These are phyloP conservation scores for Ametastegia equiseti DNA, from an alignment of 2,888 invertebrate genomes.

Conservation along the genomic window DNA sequence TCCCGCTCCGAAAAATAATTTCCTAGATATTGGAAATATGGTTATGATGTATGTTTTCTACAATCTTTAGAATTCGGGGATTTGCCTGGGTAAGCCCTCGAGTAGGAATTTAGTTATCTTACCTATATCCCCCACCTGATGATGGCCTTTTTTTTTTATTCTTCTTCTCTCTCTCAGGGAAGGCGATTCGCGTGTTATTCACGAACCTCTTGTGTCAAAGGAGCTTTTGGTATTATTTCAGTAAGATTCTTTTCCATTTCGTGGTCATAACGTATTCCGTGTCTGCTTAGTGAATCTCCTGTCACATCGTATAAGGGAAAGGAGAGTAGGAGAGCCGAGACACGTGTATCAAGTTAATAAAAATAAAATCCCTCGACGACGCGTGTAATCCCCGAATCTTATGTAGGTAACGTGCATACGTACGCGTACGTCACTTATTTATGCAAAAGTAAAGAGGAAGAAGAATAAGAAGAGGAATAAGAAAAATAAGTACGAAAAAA, in stretches of 20 bases:
- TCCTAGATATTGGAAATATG: no score
- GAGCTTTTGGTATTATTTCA: not conserved
- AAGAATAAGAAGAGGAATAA: not conserved
- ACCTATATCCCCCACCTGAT: not conserved
- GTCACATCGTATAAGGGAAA: slow-evolving; percentile 10
- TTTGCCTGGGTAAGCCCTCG: no score
- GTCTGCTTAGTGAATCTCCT: slow-evolving; percentile 41
- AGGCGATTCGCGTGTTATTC: not conserved
- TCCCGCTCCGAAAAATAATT: no score
- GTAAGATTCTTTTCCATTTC: slow-evolving; percentile 26
- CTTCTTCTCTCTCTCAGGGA: not conserved
- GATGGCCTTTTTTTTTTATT: not conserved
- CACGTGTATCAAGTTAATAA: slow-evolving; percentile 35
- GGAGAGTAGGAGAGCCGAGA: not conserved
- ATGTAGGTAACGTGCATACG: not conserved
- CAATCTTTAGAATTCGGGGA: no score
- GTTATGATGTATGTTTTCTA: no score
- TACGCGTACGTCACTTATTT: slow-evolving; percentile 22
- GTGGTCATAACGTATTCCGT: slow-evolving; percentile 45
- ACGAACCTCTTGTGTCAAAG: not conserved
- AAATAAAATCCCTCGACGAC: slow-evolving; percentile 37
- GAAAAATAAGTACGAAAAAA: not conserved
- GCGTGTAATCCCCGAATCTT: slow-evolving; percentile 45
- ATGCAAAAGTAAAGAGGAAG: not conserved
- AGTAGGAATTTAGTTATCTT: no score